Evolutionary conservation across 2,113 vertebrate genomes (phyloP), one percentile per base, ranked within the genome.

Genomic region (Etia nguti): DNA sequence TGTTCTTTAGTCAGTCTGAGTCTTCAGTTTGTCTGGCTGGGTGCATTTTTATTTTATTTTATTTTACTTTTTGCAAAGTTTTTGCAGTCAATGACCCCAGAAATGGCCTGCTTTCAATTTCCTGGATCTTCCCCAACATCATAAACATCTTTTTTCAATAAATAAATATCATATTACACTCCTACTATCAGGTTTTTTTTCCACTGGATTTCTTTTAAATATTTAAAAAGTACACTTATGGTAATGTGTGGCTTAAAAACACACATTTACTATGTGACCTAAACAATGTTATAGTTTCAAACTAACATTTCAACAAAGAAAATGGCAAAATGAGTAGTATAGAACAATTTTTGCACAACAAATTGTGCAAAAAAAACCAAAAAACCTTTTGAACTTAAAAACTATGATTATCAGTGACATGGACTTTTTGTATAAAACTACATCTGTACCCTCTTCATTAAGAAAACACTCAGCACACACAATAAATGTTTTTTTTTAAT

Each of bases 1-100:
- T 88, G 73, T 52, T 52, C 52, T 80, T 86, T 86, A 52, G 88
- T 90, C 29, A 81, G 65, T 73, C 83, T 4, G 59, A 87, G 84
- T 88, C 80, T 84, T 80, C 41, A 50, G 38, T 90, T 77, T 82
- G 18, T 87, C 54, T 29, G 20, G 31, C 4, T 41, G 20, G 62
- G 59, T 10, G 43, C 60, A 38, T 65, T 65, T 65, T 36, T 65
- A 38, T 65, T 65, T 65, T 9, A 9, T 4, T 36, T 36, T 38
- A 13, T 65, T 65, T 65, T 6, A 13, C 38, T 56, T 52, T 41
- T 20, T 13, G 24, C 16, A 57, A 46, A 2, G 6, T 68, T 38
- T 36, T 36, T 50, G 2, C 26, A 12, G 68, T 80, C 52, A 70
- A 11, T 31, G 24, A 62, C 62, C 13, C 2, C n/a, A 65, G n/a